phyloP scores from a whole-genome alignment of 2,113 vertebrate genomes.

The Pelmatolapia mariae region DNA sequence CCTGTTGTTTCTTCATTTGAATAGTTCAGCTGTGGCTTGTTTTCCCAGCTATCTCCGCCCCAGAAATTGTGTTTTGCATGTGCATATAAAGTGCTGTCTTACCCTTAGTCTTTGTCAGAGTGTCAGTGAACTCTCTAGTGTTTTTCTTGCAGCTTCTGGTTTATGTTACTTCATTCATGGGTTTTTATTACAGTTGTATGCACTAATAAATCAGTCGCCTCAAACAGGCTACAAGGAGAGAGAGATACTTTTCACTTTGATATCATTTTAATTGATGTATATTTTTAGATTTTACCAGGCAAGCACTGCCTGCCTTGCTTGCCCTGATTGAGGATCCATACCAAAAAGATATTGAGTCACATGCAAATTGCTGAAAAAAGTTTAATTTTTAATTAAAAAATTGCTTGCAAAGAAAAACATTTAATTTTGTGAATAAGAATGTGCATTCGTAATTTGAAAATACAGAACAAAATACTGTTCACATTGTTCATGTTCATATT shows the following conservation, averaged over 20 bases:
- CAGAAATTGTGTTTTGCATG: not conserved
- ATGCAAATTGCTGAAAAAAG: not conserved
- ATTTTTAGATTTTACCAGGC: not conserved
- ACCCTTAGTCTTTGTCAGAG: not conserved
- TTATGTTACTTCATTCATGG: not conserved
- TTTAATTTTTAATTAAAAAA: not conserved
- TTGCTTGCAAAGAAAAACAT: not conserved
- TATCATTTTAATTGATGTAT: not conserved
- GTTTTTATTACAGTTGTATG: not conserved
- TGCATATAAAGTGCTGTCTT: not conserved
- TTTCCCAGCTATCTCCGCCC: fast-evolving
- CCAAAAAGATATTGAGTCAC: not conserved
- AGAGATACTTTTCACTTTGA: not conserved
- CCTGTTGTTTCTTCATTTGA: not conserved
- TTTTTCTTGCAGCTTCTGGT: not conserved
- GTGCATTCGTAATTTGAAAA: not conserved
- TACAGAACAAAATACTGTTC: not conserved
- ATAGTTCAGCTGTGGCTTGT: not conserved
- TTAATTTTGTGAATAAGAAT: not conserved
- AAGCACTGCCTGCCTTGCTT: not conserved
- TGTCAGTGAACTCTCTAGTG: not conserved
- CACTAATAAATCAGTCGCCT: not conserved
- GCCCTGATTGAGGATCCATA: not conserved
- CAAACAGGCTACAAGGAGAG: not conserved
- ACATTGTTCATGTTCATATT: not conserved